Percentiles rank a stretch among this genome's conserved stretches.
Conservation (phyloP, 2,113 vertebrate species). For the Budorcas taxicolor region DNA sequence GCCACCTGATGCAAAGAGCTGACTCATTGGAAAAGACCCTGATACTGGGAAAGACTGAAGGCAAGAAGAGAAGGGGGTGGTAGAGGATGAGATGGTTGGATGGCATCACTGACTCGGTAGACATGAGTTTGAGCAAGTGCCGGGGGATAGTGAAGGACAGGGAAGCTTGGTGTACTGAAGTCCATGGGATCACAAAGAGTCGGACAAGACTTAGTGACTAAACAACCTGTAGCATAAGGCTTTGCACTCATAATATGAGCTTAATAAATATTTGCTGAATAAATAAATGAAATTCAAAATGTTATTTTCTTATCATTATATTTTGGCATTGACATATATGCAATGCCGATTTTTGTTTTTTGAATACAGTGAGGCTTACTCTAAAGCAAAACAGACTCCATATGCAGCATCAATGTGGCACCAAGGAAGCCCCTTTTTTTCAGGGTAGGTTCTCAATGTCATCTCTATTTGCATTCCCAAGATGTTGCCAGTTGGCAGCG, state of each 20-base stretch:
- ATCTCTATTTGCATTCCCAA: not conserved
- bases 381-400: not conserved
- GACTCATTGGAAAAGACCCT: not conserved
- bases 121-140: not conserved
- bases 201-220: not conserved
- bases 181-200: not conserved
- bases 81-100: not conserved
- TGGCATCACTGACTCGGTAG: not conserved
- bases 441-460: not conserved
- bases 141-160: not conserved
- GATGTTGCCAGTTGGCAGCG: not conserved
- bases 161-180: not conserved
- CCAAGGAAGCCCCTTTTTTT: not conserved
- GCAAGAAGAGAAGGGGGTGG: rapidly evolving
- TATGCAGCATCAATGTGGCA: not conserved
- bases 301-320: not conserved
- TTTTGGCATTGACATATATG: not conserved
- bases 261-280: not conserved
- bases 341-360: not conserved
- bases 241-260: not conserved
- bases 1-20: not conserved
- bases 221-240: not conserved
- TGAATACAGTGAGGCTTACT: not conserved
- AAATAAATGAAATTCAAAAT: not conserved
- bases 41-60: not conserved